Conservation (phyloP, 2,888 invertebrate species). For the Brachynemurus nebulosus region DNA sequence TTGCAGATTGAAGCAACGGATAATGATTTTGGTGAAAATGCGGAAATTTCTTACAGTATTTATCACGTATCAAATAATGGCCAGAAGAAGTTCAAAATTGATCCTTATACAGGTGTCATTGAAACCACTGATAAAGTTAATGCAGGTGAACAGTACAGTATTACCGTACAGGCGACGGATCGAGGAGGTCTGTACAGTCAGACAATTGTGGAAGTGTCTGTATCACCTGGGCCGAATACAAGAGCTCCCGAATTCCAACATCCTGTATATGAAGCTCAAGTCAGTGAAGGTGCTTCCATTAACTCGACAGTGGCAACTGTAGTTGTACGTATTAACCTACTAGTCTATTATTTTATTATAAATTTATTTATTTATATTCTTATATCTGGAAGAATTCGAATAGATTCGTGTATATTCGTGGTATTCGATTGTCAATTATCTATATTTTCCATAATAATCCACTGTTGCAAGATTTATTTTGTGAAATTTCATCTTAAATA, state of each 20-base stretch:
- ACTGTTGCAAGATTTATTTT: too few relatives aligned
- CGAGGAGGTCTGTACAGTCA: slow-evolving; percentile 67
- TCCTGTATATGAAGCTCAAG: slow-evolving; percentile 71
- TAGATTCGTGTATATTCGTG: too few relatives aligned
- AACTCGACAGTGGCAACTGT: slow-evolving; percentile 74
- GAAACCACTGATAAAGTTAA: slow-evolving; percentile 67
- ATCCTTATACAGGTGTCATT: slow-evolving; percentile 57
- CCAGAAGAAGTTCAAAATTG: slow-evolving; percentile 69
- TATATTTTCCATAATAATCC: too few relatives aligned
- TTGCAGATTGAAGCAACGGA: slow-evolving; percentile 63
- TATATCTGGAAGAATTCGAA: too few relatives aligned
- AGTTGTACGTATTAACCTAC: slow-evolving; percentile 34
- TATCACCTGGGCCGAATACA: slow-evolving; percentile 70
- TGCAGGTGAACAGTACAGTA: slow-evolving; percentile 79
- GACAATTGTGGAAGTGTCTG: slow-evolving; percentile 72
- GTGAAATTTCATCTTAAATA: too few relatives aligned
- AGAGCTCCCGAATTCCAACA: slow-evolving; percentile 71
- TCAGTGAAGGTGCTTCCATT: slow-evolving; percentile 79
- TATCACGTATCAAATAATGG: slow-evolving; percentile 88
- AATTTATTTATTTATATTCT: slow-evolving; percentile 17
- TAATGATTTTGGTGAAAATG: slow-evolving; percentile 76
- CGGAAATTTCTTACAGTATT: slow-evolving; percentile 67
- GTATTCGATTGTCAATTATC: too few relatives aligned
- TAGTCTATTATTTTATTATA: slow-evolving; percentile 4
- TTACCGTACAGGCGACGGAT: slow-evolving; percentile 74